Percentiles rank a stretch among this genome's conserved stretches.
phyloP scores from a whole-genome alignment of 2,113 vertebrate species.

The Haplotaxodon microlepis region DNA sequence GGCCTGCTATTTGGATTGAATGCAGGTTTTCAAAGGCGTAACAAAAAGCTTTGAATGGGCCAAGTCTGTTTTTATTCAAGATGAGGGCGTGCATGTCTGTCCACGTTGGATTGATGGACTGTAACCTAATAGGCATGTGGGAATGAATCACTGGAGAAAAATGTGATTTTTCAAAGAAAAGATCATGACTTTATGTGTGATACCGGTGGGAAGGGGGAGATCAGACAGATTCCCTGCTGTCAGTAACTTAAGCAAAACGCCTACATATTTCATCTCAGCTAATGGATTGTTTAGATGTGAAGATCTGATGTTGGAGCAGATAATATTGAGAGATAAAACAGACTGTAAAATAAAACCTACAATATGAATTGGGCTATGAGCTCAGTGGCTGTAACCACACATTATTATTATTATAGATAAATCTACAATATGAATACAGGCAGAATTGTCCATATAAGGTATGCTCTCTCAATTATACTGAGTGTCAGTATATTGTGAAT shows the following conservation, averaged over 20 bases:
- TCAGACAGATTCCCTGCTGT: background rate
- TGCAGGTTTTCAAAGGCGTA: background rate
- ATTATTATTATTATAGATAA: background rate
- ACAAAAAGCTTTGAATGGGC: background rate
- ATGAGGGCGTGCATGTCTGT: constrained; percentile 28
- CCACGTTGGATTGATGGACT: background rate
- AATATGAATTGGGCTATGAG: background rate
- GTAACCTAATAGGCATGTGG: constrained; percentile 26
- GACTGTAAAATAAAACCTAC: background rate
- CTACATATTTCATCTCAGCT: background rate
- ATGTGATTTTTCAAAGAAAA: background rate
- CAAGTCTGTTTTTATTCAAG: constrained; percentile 43
- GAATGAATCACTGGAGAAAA: background rate
- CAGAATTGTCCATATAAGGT: background rate
- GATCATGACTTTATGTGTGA: background rate
- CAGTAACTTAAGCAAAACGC: background rate
- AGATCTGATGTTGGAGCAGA: background rate
- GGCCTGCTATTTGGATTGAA: background rate
- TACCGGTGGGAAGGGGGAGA: background rate
- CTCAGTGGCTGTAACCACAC: background rate
- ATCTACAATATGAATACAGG: background rate
- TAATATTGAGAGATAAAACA: background rate
- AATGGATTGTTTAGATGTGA: background rate
- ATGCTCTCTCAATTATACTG: background rate
- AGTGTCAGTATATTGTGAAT: background rate